Base-by-base conservation (phyloP, 2,113 vertebrate species). In the Tachycineta bicolor region DNA sequence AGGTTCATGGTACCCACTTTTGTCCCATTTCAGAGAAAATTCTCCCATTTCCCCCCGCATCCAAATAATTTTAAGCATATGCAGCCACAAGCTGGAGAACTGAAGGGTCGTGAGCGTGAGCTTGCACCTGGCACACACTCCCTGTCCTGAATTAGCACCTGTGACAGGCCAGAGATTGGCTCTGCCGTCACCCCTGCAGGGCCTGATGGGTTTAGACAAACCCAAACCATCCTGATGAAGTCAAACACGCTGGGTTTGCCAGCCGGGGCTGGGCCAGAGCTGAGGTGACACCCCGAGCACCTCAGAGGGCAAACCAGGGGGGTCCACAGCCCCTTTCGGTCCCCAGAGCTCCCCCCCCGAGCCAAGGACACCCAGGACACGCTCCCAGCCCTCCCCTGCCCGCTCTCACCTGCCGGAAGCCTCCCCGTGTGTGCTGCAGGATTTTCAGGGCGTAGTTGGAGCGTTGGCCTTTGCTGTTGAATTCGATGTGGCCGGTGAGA, bases 401-500 rank as follows among this genome's bases (percentile, higher is more conserved):
- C 0, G 3, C 73, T 81, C 98, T 98, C 98, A 99, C 99, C 99
- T 99, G 99, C 92, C 98, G 98, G 92, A 99, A 99, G 76, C 99
- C 99, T 0, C 98, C 98, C 68, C 97, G 99, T 2, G 98, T 97
- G 97, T 98, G 99, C 98, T 99, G 99, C 97, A 99, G 98, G 97
- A 99, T 99, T 89, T 99, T 98, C 97, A 99, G 97, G 96, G 98
- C 98, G 11, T 99, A 99, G 98, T 99, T 99, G 68, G 99, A 99
- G 34, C 99, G 97, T 62, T 99, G 99, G 55, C 99, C 99, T 98
- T 99, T 99, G 98, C 99, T 99, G 98, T 99, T 99, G 98, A 99
- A 99, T 98, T 99, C 99, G 56, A 99, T 99, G 98, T 99, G 99
- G 96, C 99, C 99, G 43, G 99, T 99, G 97, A 99, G 98, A 98